phyloP scores from a whole-genome alignment of 2,797 vertebrate genomes.

The Sparus aurata region DNA sequence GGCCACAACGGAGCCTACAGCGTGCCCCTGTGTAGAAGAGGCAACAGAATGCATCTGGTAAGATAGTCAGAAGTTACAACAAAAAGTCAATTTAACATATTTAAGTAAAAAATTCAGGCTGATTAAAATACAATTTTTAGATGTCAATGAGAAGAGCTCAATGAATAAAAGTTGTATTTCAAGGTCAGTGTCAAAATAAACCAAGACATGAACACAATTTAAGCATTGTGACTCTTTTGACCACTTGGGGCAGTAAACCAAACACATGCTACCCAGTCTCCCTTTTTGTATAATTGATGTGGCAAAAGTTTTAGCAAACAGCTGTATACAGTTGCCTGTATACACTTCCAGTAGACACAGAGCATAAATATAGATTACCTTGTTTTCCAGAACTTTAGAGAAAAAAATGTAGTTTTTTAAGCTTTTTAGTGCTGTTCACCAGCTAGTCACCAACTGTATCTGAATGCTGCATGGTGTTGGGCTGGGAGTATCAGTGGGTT shows the following conservation, averaged over 20 bases:
- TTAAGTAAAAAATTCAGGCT: background rate
- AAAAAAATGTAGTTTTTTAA: background rate
- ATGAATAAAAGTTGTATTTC: too few relatives aligned
- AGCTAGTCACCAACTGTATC: background rate
- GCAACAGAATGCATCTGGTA: constrained; percentile 91
- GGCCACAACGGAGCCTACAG: constrained; percentile 63
- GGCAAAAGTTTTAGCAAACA: background rate
- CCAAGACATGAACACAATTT: too few relatives aligned
- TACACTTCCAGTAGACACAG: background rate
- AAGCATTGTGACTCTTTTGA: background rate
- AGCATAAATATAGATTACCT: background rate
- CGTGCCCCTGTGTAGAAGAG: constrained; percentile 71
- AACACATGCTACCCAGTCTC: background rate
- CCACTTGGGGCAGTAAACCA: constrained; percentile 10
- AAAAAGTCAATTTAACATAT: background rate
- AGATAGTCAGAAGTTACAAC: constrained; percentile 50
- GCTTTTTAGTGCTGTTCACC: background rate
- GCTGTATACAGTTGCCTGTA: background rate
- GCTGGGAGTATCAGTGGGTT: background rate
- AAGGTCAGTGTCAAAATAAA: background rate
- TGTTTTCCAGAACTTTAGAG: background rate
- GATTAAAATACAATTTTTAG: background rate
- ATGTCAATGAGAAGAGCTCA: background rate
- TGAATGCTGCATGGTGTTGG: background rate
- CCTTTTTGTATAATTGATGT: background rate